Evolutionary conservation across 2,113 vertebrate genomes (phyloP).

Genomic region (Isurus oxyrinchus): DNA sequence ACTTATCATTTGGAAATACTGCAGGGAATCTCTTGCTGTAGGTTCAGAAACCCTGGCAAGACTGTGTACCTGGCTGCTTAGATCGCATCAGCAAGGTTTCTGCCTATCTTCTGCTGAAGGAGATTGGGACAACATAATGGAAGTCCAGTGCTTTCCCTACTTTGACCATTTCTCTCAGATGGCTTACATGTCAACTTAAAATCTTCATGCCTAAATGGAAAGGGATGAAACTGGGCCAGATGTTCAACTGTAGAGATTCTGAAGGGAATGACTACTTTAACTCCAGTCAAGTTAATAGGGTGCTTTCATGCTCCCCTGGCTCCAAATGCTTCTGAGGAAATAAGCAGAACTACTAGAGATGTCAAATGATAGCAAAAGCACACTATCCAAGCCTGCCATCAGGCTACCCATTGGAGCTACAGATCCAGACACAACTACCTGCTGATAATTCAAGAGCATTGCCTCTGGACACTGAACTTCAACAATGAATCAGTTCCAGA

Average conservation of each 20-base stretch:
- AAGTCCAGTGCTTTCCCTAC: too few relatives aligned
- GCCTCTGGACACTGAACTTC: neutral
- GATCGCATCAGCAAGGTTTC: neutral
- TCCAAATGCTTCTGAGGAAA: neutral
- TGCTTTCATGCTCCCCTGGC: neutral
- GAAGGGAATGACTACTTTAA: neutral
- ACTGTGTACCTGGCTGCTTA: neutral
- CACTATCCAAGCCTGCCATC: neutral
- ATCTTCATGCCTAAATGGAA: neutral
- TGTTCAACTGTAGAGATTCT: neutral
- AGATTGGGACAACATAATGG: neutral
- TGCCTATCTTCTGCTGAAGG: neutral
- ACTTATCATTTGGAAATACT: neutral
- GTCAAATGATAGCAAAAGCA: neutral
- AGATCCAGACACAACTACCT: neutral
- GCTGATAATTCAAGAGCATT: neutral
- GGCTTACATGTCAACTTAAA: neutral
- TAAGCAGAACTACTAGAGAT: neutral
- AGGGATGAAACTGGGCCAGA: neutral
- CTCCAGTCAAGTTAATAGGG: neutral
- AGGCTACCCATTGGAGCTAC: neutral
- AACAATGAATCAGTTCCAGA: neutral
- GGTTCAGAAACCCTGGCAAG: neutral
- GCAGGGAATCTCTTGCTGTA: neutral
- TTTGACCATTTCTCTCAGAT: neutral